A percentile compares a stretch with the other conserved stretches of the same genome.
phyloP scores from a whole-genome alignment of 2,797 vertebrate genomes.

The Oophaga sylvatica region DNA sequence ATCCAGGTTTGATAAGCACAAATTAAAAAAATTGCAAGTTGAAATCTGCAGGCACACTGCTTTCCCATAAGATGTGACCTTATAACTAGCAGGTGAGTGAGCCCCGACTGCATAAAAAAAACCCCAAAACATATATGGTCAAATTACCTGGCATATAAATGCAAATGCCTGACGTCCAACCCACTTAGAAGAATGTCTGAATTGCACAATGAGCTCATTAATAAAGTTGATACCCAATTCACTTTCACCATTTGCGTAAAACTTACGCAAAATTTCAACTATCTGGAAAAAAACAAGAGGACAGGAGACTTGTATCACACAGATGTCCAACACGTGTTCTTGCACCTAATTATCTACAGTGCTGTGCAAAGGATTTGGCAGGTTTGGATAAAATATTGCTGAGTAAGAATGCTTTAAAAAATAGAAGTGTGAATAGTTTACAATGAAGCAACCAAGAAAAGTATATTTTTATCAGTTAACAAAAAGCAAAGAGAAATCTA shows the following conservation, averaged over 20 bases:
- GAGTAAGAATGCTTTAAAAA: too few relatives aligned
- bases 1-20: not conserved
- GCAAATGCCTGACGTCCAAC: constrained; percentile 79
- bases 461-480: too few relatives aligned
- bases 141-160: constrained; percentile 76
- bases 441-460: too few relatives aligned
- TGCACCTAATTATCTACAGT: too few relatives aligned
- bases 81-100: not conserved
- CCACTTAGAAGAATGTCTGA: constrained; percentile 76
- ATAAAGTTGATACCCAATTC: constrained; percentile 73
- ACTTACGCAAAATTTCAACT: constrained; percentile 74
- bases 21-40: not conserved
- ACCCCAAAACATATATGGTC: not conserved
- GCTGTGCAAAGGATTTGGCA: too few relatives aligned
- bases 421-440: too few relatives aligned
- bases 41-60: not conserved
- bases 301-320: not conserved
- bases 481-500: too few relatives aligned
- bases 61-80: not conserved
- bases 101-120: not conserved
- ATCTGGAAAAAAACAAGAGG: constrained; percentile 65
- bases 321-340: not conserved
- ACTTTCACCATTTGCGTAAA: constrained; percentile 68
- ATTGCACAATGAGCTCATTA: constrained; percentile 70
- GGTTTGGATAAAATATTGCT: too few relatives aligned